Conservation (phyloP, 2,113 vertebrate genomes). For the Dromas ardeola region DNA sequence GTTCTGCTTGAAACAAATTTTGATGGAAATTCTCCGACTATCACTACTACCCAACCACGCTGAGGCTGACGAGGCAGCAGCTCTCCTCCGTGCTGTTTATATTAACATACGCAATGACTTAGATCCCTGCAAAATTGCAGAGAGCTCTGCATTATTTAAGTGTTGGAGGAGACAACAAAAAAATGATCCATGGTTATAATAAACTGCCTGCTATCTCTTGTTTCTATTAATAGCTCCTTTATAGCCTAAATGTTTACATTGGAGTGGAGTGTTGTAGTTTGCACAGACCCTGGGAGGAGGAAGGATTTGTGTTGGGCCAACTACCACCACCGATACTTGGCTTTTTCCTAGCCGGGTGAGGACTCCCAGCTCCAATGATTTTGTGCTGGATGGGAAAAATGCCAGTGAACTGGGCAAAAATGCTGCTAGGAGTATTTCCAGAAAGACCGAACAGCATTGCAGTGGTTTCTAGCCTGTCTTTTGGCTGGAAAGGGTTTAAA, state of each 20-base stretch:
- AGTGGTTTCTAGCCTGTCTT: neutral
- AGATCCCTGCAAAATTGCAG: neutral
- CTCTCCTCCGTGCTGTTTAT: neutral
- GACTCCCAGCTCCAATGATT: neutral
- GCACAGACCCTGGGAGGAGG: neutral
- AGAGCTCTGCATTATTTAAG: neutral
- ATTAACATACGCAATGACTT: neutral
- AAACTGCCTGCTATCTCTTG: neutral
- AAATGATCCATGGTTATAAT: neutral
- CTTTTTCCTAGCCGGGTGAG: neutral
- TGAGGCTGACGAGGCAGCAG: neutral
- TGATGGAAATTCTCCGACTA: neutral
- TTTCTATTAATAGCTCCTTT: neutral
- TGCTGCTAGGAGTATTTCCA: neutral
- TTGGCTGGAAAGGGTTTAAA: neutral
- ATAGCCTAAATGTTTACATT: neutral
- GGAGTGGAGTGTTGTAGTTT: neutral
- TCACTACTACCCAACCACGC: neutral
- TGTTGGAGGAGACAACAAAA: neutral
- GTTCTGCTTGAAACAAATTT: neutral
- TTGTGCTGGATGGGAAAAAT: neutral
- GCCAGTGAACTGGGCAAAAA: neutral
- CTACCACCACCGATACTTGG: neutral
- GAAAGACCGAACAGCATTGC: fast-evolving
- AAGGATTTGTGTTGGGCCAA: neutral